Conservation (phyloP, 2,113 vertebrate species). For the Bambusicola thoracicus region DNA sequence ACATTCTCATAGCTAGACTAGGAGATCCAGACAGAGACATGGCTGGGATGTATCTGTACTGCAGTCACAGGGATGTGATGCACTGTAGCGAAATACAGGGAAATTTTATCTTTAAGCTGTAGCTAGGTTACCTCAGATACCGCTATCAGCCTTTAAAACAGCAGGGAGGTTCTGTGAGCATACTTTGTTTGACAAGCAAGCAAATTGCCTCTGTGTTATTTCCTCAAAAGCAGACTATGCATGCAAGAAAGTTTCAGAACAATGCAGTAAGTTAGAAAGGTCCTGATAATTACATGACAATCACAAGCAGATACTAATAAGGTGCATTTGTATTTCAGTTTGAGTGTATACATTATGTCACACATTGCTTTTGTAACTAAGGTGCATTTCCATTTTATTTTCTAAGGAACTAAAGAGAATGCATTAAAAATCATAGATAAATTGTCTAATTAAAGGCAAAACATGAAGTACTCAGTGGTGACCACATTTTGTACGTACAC, state of each 20-base stretch:
- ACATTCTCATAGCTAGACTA: neutral
- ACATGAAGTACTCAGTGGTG: neutral
- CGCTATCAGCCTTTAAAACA: neutral
- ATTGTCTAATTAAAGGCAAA: neutral
- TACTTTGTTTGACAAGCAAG: neutral
- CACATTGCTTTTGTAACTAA: neutral
- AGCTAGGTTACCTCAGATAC: neutral
- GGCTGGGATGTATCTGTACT: neutral
- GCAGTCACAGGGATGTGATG: accelerated
- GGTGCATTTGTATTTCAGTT: neutral
- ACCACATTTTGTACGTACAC: neutral
- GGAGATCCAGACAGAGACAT: neutral
- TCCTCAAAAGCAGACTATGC: neutral
- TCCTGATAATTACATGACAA: neutral
- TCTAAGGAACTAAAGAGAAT: neutral
- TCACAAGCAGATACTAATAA: neutral
- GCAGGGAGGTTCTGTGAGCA: neutral
- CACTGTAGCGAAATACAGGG: neutral
- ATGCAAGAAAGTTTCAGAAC: neutral
- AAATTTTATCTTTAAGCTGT: neutral
- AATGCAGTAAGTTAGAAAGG: neutral
- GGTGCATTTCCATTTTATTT: neutral
- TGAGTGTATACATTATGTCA: neutral
- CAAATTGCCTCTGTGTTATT: neutral
- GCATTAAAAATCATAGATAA: neutral